phyloP scores from a whole-genome alignment of 2,888 invertebrate species.

The Malachius bipustulatus region DNA sequence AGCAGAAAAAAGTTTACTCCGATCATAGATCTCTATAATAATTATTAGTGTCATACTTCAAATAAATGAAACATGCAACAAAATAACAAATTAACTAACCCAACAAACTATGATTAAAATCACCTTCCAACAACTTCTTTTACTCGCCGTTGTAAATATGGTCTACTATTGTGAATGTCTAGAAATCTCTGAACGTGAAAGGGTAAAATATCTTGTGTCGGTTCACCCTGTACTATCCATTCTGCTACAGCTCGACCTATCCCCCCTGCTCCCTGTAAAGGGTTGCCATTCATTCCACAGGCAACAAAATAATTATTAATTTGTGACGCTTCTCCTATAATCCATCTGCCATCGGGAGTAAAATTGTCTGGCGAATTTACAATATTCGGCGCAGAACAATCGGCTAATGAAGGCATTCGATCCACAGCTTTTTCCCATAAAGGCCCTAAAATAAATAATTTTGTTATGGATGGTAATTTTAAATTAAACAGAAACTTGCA shows the following conservation, averaged over 20 bases:
- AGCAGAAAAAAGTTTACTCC: too few species aligned
- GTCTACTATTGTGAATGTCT: constrained; percentile 53
- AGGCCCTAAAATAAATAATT: constrained; percentile 30
- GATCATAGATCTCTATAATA: too few species aligned
- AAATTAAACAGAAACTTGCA: constrained; percentile 33
- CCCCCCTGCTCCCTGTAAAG: constrained; percentile 58
- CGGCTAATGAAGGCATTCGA: constrained; percentile 45
- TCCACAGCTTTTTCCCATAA: constrained; percentile 42
- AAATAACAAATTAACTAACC: constrained; percentile 12
- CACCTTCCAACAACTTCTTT: constrained; percentile 53
- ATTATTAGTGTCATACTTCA: too few species aligned
- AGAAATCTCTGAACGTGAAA: constrained; percentile 54
- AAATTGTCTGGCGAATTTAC: constrained; percentile 58
- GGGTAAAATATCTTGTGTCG: constrained; percentile 47
- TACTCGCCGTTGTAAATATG: constrained; percentile 48
- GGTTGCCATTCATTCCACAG: constrained; percentile 59
- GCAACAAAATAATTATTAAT: constrained; percentile 61
- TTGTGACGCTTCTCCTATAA: constrained; percentile 55
- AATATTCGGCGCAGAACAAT: constrained; percentile 40
- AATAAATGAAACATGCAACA: too few species aligned
- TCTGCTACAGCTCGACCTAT: constrained; percentile 56
- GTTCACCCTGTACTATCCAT: constrained; percentile 54
- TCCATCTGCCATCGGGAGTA: constrained; percentile 59
- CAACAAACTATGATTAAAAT: constrained; percentile 12
- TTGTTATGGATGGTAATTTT: not conserved